Percentiles rank a stretch among this genome's conserved stretches.
Evolutionary conservation across 2,888 invertebrate species (phyloP).

Genomic region (Epicampocera succincta): DNA sequence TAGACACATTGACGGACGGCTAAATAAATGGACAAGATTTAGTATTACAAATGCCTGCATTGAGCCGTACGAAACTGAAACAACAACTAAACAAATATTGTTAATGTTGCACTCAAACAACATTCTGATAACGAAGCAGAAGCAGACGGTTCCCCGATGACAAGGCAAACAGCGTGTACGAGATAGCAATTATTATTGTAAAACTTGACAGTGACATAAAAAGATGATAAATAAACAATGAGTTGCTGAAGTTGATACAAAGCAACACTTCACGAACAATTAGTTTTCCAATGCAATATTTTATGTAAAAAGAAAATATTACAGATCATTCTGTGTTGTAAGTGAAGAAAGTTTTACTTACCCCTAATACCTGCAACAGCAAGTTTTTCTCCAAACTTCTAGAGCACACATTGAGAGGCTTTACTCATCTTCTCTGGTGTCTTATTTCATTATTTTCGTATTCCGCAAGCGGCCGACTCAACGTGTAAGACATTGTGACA

Average conservation of each 20-base stretch:
- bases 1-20: conserved; percentile 30
- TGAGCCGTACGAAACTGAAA: conserved; percentile 23
- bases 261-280: too few species aligned
- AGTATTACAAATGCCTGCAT: conserved; percentile 30
- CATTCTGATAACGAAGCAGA: too few species aligned
- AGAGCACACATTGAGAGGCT: neutral
- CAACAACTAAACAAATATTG: conserved; percentile 26
- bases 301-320: neutral
- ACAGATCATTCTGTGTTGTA: too few species aligned
- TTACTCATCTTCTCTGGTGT: conserved; percentile 20
- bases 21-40: conserved; percentile 30
- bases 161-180: too few species aligned
- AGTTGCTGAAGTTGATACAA: neutral
- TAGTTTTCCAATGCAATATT: too few species aligned
- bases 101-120: conserved; percentile 5
- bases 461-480: conserved; percentile 41
- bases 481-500: conserved; percentile 37
- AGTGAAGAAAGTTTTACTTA: conserved; percentile 3
- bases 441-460: conserved; percentile 25
- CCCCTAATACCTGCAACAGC: conserved; percentile 17
- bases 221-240: conserved; percentile 6
- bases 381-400: conserved; percentile 6
- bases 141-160: too few species aligned
- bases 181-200: neutral
- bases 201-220: conserved; percentile 3